Evolutionary conservation across 2,113 vertebrate species (phyloP).

Genomic region (Lethenteron camtschaticum): DNA sequence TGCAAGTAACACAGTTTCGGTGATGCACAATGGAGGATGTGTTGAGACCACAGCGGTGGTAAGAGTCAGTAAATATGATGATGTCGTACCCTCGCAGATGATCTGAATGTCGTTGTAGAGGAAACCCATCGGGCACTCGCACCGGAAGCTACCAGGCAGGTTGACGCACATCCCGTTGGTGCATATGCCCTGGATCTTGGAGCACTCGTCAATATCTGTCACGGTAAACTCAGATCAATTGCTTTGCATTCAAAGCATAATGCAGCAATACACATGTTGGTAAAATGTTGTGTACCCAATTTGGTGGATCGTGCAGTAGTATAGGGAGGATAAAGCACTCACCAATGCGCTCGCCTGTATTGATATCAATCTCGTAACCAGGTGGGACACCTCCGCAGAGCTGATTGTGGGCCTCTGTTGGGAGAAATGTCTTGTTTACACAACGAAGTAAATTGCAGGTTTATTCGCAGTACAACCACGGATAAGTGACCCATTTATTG

Average conservation of each 20-base stretch:
- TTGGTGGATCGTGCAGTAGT: no score
- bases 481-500: no score
- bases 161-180: constrained; percentile 62
- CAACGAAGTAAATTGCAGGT: no score
- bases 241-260: no score
- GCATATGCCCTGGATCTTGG: constrained; percentile 60
- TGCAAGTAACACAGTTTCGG: no score
- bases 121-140: constrained; percentile 70
- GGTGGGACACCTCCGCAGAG: constrained; percentile 65
- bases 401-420: no score
- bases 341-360: constrained; percentile 64
- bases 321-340: constrained; percentile 14
- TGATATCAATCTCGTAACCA: constrained; percentile 62
- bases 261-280: no score
- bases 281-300: no score
- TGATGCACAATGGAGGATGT: no score
- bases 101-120: constrained; percentile 63
- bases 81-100: constrained; percentile 52
- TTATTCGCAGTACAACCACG: no score
- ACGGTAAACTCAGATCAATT: background rate
- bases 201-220: constrained; percentile 71
- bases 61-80: background rate
- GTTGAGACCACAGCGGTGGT: no score
- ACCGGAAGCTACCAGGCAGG: constrained; percentile 75
- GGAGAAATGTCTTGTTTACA: no score